These are phyloP conservation scores for Ennomos quercinarius DNA, from an alignment of 2,888 invertebrate genomes.

Conservation along the genomic window DNA sequence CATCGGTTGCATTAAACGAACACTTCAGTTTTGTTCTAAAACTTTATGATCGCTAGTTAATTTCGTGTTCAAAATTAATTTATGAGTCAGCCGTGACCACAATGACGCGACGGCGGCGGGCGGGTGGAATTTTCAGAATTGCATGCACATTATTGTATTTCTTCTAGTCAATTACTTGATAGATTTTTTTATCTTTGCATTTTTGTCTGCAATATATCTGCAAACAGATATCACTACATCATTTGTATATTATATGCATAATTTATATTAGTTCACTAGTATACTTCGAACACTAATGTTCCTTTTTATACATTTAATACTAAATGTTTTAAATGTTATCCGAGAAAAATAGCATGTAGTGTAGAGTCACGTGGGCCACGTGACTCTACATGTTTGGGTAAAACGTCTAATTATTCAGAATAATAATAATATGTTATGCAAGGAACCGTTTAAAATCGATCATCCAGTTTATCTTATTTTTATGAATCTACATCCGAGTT, in stretches of 20 bases:
- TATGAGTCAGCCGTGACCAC: conserved; percentile 34
- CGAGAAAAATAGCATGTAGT: background rate
- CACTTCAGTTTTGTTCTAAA: conserved; percentile 6
- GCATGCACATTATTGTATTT: conserved; percentile 21
- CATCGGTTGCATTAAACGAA: background rate
- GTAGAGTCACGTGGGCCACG: conserved; percentile 11
- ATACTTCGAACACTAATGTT: too few relatives aligned
- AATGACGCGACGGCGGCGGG: conserved; percentile 17
- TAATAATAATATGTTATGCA: conserved; percentile 12
- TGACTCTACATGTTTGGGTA: conserved; percentile 5
- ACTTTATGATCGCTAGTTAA: conserved; percentile 16
- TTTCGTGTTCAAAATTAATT: conserved; percentile 28
- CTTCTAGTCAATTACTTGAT: background rate
- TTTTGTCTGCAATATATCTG: background rate
- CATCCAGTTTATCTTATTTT: too few relatives aligned
- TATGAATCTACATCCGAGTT: too few relatives aligned
- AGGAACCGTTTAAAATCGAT: conserved; percentile 2
- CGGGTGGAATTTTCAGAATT: conserved; percentile 30
- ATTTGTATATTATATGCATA: too few relatives aligned
- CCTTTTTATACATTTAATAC: too few relatives aligned
- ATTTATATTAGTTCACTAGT: too few relatives aligned
- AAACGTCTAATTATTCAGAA: conserved; percentile 9
- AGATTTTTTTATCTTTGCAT: background rate
- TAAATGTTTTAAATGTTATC: too few relatives aligned
- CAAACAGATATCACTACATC: too few relatives aligned